Evolutionary conservation across 1,140 invertebrate species (phyloP), one percentile per base, ranked within the genome.

Genomic region (Panagrolaimus sp.): DNA sequence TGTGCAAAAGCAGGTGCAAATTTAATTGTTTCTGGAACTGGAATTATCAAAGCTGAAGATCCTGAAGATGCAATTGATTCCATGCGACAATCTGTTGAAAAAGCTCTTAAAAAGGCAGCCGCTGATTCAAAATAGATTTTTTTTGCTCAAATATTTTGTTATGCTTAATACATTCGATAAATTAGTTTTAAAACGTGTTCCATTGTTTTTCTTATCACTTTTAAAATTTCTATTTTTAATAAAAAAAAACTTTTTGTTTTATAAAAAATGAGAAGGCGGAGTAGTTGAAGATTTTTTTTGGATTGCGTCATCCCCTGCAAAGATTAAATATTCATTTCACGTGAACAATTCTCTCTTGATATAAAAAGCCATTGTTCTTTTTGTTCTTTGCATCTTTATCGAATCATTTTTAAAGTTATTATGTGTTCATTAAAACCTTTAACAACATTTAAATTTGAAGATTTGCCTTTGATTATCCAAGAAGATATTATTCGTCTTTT

Each of bases 21-120:
- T 83, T 91, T 94, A 90, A 97, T 98, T 77, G 95, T 98, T 0
- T 94, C 93, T 43, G 96, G 96, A n/a, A 96, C 93, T 76, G 94
- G 94, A 68, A 88, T 98, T 1, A 91, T 92, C 63, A 88, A 89
- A 66, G 89, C 92, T 72, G 75, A 86, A 28, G 88, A 96, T 84
- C 94, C 92, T 83, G 85, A 87, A 58, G 85, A 89, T 80, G 91
- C 92, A 7, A 97, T 98, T 43, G 85, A 85, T 64, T 84, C 86
- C 71, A 85, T 97, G 80, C 72, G 69, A 48, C 43, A 71, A 26
- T 12, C 52, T 4, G 17, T 58, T 21, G 52, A 58, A 21, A 28
- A 21, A n/a, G 52, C 52, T 58, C 21, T 58, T 28, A n/a, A 12
- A 8, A 58, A 58, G 8, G 15, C 32, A 4, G 32, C 32, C 7